Base-by-base conservation (phyloP, 2,888 invertebrate genomes). In the Portevinia maculata region DNA sequence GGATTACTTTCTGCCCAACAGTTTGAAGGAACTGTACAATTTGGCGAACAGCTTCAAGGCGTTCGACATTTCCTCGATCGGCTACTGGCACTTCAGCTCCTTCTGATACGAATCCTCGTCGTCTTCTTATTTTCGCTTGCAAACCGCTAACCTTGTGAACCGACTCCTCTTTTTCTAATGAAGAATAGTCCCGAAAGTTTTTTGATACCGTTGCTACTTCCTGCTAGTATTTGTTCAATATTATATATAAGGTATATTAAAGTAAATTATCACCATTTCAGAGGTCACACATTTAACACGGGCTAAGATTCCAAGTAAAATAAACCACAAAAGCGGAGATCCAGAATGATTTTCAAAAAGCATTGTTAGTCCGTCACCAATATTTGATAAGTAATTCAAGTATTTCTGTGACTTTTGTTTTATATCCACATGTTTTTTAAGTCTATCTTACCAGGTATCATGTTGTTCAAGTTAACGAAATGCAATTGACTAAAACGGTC, bases 1-100 rank as follows among this genome's bases (percentile, higher is more conserved):
- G 74, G n/a, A 65, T 52, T 1, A 74, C 41, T 19, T 34, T 39
- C 21, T 74, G 57, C 1, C 74, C 74, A 65, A 74, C n/a, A 4
- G 17, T 15, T 19, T 74, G 50, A 6, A 74, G 50, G 1, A 74
- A 41, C 15, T 65, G 30, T 9, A 52, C 15, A 59, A 74, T 50
- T 37, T 39, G 39, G 15, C 41, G 21, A 9, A 65, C 24, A 4
- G 50, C 57, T 8, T 57, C 59, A 32, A 65, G 39, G 9, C 59
- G 50, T 8, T 59, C 50, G 13, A 57, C 17, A 7, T 52, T 13
- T 1, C 8, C 17, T 5, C 57, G 55, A 3, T 74, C 57, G 0
- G 57, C 57, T 0, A 30, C 2, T 0, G 19, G 48, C 7, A 8
- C 30, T 1, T 17, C 6, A 3, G 4, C 32, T 7, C 24, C 50